A percentile compares a stretch with the other conserved stretches of the same genome.
These are phyloP conservation scores for Alcis repandata DNA, from an alignment of 2,888 invertebrate species.

Conservation along the genomic window DNA sequence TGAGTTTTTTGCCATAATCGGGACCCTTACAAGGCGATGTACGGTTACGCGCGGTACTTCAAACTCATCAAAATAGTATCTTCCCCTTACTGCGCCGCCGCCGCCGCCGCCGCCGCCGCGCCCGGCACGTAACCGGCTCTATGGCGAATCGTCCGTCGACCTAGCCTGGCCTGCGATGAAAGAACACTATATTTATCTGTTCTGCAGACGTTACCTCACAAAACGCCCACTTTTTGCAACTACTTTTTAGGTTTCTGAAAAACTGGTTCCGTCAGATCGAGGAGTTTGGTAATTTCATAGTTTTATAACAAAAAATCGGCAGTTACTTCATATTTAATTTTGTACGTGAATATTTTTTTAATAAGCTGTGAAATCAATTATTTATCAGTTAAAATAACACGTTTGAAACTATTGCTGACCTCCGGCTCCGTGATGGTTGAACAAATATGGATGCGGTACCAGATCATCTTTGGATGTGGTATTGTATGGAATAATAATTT, in stretches of 20 bases:
- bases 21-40: too few relatives aligned
- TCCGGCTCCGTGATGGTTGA: too few relatives aligned
- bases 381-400: background rate
- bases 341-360: background rate
- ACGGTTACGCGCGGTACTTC: too few relatives aligned
- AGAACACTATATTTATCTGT: background rate
- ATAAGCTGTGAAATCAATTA: background rate
- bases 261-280: background rate
- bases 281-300: constrained; percentile 5
- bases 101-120: too few relatives aligned
- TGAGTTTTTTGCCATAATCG: too few relatives aligned
- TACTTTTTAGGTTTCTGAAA: background rate
- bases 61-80: too few relatives aligned
- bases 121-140: constrained; percentile 25
- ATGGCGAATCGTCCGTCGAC: constrained; percentile 46
- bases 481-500: too few relatives aligned
- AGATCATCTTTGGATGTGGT: too few relatives aligned
- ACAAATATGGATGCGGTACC: too few relatives aligned
- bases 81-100: too few relatives aligned
- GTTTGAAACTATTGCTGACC: too few relatives aligned
- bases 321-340: background rate
- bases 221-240: constrained; percentile 13
- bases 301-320: background rate
- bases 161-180: constrained; percentile 11
- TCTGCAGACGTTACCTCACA: constrained; percentile 10